Evolutionary conservation across 2,888 invertebrate genomes (phyloP).

Genomic region (Sesia bembeciformis): DNA sequence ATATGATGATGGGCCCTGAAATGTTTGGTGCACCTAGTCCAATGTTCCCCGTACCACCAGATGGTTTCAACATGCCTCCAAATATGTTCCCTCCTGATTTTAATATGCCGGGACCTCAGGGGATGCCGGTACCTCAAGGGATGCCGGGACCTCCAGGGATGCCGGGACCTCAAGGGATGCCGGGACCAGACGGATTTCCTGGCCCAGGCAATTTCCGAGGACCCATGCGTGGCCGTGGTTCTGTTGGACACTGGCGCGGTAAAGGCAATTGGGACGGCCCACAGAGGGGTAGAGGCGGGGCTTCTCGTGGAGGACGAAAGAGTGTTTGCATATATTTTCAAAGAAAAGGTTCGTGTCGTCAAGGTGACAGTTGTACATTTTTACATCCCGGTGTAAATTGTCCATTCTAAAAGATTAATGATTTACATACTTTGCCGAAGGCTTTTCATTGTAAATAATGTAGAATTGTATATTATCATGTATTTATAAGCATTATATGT

Average conservation of each 20-base stretch:
- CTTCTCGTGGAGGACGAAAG: conserved; percentile 69
- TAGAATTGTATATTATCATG: too few relatives aligned
- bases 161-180: conserved; percentile 41
- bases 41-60: conserved; percentile 49
- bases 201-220: conserved; percentile 67
- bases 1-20: conserved; percentile 65
- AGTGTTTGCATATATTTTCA: conserved; percentile 85
- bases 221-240: conserved; percentile 71
- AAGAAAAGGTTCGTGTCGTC: conserved; percentile 85
- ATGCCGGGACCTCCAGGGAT: conserved; percentile 56
- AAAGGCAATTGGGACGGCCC: conserved; percentile 67
- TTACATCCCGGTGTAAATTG: conserved; percentile 83
- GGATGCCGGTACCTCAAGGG: conserved; percentile 33
- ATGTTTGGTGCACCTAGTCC: conserved; percentile 48
- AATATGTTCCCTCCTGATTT: conserved; percentile 69
- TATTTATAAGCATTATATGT: too few relatives aligned
- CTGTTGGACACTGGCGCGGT: conserved; percentile 66
- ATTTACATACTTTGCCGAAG: too few relatives aligned
- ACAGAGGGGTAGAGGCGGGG: conserved; percentile 62
- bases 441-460: too few relatives aligned
- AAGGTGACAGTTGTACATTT: conserved; percentile 88
- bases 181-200: conserved; percentile 44
- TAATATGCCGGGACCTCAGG: conserved; percentile 46
- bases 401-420: conserved; percentile 46
- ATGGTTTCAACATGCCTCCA: conserved; percentile 59